Conservation (phyloP, 2,888 invertebrate genomes). For the Platypus cylindrus region DNA sequence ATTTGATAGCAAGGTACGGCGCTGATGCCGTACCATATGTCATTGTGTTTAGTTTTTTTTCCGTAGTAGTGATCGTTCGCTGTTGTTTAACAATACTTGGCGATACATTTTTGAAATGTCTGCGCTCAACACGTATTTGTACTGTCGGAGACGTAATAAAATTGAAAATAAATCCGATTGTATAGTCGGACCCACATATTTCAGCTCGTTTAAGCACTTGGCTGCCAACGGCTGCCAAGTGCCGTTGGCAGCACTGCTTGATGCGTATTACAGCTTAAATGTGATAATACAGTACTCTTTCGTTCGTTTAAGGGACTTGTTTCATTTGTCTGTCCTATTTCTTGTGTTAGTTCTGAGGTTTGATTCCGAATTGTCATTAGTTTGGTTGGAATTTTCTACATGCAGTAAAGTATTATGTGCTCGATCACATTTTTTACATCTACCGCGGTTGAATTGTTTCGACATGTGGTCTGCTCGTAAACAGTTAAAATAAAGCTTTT, state of each 20-base stretch:
- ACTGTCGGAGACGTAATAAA: slow-evolving; percentile 13
- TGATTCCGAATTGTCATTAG: too few species aligned
- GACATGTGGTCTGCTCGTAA: slow-evolving; percentile 6
- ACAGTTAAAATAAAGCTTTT: slow-evolving; percentile 10
- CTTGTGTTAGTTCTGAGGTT: too few species aligned
- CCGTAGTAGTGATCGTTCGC: slow-evolving; percentile 5
- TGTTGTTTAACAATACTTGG: slow-evolving; percentile 6
- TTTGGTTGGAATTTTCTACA: too few species aligned
- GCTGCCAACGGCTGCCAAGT: slow-evolving; percentile 9
- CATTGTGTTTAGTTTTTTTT: slow-evolving; percentile 13
- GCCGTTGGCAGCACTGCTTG: too few species aligned
- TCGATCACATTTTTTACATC: slow-evolving; percentile 11
- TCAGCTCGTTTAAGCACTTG: slow-evolving; percentile 9
- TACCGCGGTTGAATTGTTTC: slow-evolving; percentile 5
- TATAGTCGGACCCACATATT: slow-evolving; percentile 6
- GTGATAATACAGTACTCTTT: too few species aligned
- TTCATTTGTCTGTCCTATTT: too few species aligned
- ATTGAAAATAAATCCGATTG: slow-evolving; percentile 15
- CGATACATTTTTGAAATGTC: slow-evolving; percentile 15
- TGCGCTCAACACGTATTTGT: slow-evolving; percentile 9
- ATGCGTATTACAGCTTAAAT: too few species aligned
- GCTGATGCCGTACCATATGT: slow-evolving; percentile 18
- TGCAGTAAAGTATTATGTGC: slow-evolving; percentile 8
- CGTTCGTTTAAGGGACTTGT: too few species aligned
- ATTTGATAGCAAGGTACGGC: slow-evolving; percentile 10